These are phyloP conservation scores for Unio delphinus DNA, from an alignment of 2,888 invertebrate species.

Conservation along the genomic window DNA sequence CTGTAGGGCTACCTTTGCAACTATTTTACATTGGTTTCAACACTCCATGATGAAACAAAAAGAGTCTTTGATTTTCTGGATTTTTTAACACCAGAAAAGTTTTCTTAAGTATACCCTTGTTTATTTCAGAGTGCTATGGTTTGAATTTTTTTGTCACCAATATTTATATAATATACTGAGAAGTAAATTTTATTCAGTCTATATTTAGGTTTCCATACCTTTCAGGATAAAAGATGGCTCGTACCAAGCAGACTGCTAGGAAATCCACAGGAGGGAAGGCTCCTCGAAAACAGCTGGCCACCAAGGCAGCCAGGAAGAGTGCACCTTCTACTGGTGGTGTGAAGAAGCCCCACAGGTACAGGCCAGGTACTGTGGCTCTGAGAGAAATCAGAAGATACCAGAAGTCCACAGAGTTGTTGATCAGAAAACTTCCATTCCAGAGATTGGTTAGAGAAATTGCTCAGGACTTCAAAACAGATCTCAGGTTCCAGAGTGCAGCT, in stretches of 20 bases:
- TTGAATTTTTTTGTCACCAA: no score
- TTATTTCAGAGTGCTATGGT: no score
- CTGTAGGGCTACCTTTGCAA: no score
- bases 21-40: no score
- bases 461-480: conserved; percentile 72
- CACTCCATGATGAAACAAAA: no score
- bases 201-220: no score
- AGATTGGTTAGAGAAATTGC: conserved; percentile 71
- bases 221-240: conserved; percentile 59
- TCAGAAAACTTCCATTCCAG: conserved; percentile 71
- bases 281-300: conserved; percentile 71
- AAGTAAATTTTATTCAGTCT: no score
- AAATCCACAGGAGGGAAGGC: conserved; percentile 72
- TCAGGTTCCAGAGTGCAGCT: conserved; percentile 71
- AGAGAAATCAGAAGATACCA: conserved; percentile 72
- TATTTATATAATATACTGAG: no score
- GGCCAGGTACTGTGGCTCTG: conserved; percentile 72
- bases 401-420: conserved; percentile 71
- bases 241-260: conserved; percentile 72
- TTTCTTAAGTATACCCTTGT: no score
- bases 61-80: no score
- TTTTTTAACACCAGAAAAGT: no score
- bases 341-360: conserved; percentile 71
- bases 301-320: conserved; percentile 71
- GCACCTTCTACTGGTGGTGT: conserved; percentile 72